These are phyloP conservation scores for Orius insidiosus DNA, from an alignment of 1,140 invertebrate genomes.

Conservation along the genomic window DNA sequence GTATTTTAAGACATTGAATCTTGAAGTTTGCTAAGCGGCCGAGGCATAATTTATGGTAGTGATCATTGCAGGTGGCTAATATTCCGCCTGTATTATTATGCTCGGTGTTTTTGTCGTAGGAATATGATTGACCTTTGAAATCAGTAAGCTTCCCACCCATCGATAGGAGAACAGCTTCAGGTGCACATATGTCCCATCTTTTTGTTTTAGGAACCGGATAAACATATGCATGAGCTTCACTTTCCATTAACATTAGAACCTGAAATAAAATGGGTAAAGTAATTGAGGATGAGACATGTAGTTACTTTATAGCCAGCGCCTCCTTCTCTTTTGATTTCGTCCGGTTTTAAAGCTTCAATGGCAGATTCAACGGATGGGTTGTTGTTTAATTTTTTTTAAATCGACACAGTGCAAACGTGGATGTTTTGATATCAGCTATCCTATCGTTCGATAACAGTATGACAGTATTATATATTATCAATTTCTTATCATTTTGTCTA, in stretches of 20 bases:
- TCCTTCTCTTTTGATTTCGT: slow-evolving; percentile 74
- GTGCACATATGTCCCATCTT: slow-evolving; percentile 98
- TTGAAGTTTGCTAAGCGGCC: no score
- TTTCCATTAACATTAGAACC: slow-evolving; percentile 83
- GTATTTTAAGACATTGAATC: slow-evolving; percentile 60
- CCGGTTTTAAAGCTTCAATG: slow-evolving; percentile 65
- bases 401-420: no score
- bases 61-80: slow-evolving; percentile 54
- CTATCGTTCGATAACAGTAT: no score
- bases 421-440: no score
- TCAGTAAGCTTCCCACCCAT: slow-evolving; percentile 78
- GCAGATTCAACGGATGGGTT: slow-evolving; percentile 64
- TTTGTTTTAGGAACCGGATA: slow-evolving; percentile 90
- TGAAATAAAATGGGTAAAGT: slow-evolving; percentile 25
- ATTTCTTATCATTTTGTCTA: no score
- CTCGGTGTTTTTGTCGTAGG: slow-evolving; percentile 48
- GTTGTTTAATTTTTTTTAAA: slow-evolving; percentile 82
- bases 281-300: neutral
- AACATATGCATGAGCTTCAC: slow-evolving; percentile 88
- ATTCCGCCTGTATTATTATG: slow-evolving; percentile 64
- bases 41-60: slow-evolving; percentile 33
- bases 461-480: no score
- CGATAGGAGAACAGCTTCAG: slow-evolving; percentile 77
- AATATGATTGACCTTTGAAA: slow-evolving; percentile 62
- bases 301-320: slow-evolving; percentile 90